Evolutionary conservation across 2,797 vertebrate species (phyloP).

Genomic region (Liasis olivaceus): DNA sequence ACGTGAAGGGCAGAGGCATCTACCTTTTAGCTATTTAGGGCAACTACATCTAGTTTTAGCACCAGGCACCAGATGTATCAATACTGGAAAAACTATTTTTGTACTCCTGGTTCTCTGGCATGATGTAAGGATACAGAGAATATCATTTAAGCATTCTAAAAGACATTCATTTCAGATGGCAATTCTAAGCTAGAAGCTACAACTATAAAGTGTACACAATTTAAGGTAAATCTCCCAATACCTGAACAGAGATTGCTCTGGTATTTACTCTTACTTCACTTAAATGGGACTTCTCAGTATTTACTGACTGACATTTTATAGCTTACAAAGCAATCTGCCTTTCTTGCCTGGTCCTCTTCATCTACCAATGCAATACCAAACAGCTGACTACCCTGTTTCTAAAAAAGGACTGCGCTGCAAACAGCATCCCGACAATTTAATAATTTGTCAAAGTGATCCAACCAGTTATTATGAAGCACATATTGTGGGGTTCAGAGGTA

Average conservation of each 20-base stretch:
- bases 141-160: conserved; percentile 18
- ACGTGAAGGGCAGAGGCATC: background rate
- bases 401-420: conserved; percentile 70
- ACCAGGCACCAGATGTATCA: background rate
- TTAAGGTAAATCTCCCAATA: conserved; percentile 54
- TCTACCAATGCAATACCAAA: conserved; percentile 60
- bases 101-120: background rate
- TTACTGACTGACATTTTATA: conserved; percentile 69
- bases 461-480: conserved; percentile 64
- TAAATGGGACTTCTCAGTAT: conserved; percentile 52
- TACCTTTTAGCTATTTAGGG: background rate
- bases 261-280: conserved; percentile 64
- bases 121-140: background rate
- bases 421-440: conserved; percentile 70
- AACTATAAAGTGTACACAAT: conserved; percentile 43
- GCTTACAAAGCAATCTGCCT: conserved; percentile 71
- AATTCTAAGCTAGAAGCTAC: background rate
- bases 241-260: conserved; percentile 51
- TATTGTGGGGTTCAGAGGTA: conserved; percentile 70
- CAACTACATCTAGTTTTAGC: background rate
- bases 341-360: conserved; percentile 55
- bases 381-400: conserved; percentile 74
- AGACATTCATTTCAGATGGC: background rate
- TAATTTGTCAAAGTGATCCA: conserved; percentile 73
- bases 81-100: background rate